Conservation (phyloP, 2,888 invertebrate species). For the Ennomos fuscantarius region DNA sequence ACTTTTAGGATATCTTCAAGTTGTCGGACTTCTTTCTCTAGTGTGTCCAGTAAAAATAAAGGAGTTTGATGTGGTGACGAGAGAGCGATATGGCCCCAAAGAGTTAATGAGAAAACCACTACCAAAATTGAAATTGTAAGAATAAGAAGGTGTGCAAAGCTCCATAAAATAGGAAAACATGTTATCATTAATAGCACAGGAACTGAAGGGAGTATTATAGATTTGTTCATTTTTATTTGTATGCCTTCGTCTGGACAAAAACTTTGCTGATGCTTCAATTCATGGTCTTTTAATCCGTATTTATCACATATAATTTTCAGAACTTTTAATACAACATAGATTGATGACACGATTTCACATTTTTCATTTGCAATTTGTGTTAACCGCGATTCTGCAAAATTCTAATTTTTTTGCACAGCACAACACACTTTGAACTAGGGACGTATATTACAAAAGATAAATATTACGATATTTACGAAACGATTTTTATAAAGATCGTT, state of each 20-base stretch:
- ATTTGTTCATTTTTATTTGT: slow-evolving; percentile 49
- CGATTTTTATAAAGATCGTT: too few relatives aligned
- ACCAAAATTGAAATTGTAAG: slow-evolving; percentile 60
- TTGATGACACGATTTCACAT: too few relatives aligned
- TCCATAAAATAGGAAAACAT: slow-evolving; percentile 66
- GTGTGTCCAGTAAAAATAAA: slow-evolving; percentile 83
- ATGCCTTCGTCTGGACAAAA: slow-evolving; percentile 16
- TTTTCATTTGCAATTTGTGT: too few relatives aligned
- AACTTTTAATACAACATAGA: too few relatives aligned
- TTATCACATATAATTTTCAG: too few relatives aligned
- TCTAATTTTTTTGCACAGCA: too few relatives aligned
- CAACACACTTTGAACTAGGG: too few relatives aligned
- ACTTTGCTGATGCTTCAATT: not conserved
- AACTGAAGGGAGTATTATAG: slow-evolving; percentile 54
- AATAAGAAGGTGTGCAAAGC: slow-evolving; percentile 59
- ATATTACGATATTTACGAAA: too few relatives aligned
- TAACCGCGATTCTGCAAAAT: too few relatives aligned
- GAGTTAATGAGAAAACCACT: slow-evolving; percentile 66
- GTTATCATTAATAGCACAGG: slow-evolving; percentile 61
- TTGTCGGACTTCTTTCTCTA: slow-evolving; percentile 86
- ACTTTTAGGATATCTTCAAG: slow-evolving; percentile 87
- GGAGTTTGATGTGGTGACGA: slow-evolving; percentile 88
- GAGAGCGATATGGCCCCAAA: slow-evolving; percentile 87
- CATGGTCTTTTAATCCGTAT: too few relatives aligned
- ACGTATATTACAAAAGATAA: too few relatives aligned